A percentile compares a stretch with the other conserved stretches of the same genome.
Conservation (phyloP, 1,140 invertebrate species). For the Parasteatoda tepidariorum region DNA sequence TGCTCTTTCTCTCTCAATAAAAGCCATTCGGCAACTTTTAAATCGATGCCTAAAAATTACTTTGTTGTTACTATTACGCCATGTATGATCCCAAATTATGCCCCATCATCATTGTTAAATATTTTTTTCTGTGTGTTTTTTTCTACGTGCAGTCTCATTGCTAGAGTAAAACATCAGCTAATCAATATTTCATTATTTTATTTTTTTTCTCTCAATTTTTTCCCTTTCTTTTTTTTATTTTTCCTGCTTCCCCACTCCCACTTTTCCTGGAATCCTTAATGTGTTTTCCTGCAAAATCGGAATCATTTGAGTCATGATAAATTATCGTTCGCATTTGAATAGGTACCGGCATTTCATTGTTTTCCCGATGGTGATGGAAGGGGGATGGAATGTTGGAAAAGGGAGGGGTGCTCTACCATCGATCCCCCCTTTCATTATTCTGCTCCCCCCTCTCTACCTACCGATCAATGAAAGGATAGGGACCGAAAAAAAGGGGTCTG, state of each 20-base stretch:
- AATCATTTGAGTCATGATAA: constrained; percentile 57
- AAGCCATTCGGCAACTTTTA: constrained; percentile 37
- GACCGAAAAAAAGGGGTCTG: constrained; percentile 10
- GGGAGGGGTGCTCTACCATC: neutral
- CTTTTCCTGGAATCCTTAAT: constrained; percentile 29
- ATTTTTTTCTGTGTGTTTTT: constrained; percentile 9
- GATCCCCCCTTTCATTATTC: constrained; percentile 46
- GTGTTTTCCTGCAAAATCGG: constrained; percentile 46
- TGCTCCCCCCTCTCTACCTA: neutral
- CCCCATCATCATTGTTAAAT: constrained; percentile 54
- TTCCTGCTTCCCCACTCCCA: neutral
- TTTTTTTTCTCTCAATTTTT: constrained; percentile 24
- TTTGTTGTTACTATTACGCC: constrained; percentile 51
- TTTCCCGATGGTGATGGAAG: constrained; percentile 7
- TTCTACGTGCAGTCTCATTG: constrained; percentile 4
- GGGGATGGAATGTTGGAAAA: neutral
- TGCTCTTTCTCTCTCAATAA: constrained; percentile 17
- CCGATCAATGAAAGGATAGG: constrained; percentile 43
- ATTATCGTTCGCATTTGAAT: constrained; percentile 56
- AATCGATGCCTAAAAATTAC: constrained; percentile 48
- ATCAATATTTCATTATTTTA: constrained; percentile 55
- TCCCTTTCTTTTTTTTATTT: neutral
- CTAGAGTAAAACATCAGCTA: constrained; percentile 53
- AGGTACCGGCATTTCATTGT: constrained; percentile 56
- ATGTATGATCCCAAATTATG: constrained; percentile 54